Conservation (phyloP, 2,113 vertebrate genomes). For the Leptobrachium leishanense region DNA sequence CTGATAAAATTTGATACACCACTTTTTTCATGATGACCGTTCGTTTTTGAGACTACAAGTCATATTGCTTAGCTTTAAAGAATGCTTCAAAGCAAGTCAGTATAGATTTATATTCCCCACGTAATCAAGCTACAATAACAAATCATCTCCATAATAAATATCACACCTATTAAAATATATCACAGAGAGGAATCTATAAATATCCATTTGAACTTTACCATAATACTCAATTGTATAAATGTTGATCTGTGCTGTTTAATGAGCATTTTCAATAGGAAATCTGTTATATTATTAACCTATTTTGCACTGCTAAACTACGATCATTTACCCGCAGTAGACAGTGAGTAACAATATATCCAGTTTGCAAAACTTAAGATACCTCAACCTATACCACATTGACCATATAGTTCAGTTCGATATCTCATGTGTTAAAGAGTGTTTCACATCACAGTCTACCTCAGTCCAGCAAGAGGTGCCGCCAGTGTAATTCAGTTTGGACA, state of each 20-base stretch:
- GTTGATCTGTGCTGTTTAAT: constrained; percentile 2
- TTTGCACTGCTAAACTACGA: constrained; percentile 1
- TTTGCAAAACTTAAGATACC: not conserved
- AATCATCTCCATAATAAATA: constrained; percentile 27
- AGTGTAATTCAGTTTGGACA: no score
- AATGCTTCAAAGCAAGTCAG: constrained; percentile 15
- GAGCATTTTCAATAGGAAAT: constrained; percentile 12
- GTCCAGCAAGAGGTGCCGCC: no score
- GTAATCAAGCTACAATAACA: constrained; percentile 1
- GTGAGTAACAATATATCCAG: not conserved
- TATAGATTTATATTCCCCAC: constrained; percentile 8
- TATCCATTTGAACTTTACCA: constrained; percentile 8
- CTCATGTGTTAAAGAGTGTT: no score
- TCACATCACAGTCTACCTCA: no score
- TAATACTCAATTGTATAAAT: not conserved
- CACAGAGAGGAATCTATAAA: constrained; percentile 25
- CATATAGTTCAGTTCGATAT: no score
- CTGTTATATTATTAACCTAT: constrained; percentile 17
- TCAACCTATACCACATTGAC: no score
- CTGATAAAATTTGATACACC: constrained; percentile 25
- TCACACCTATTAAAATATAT: constrained; percentile 33
- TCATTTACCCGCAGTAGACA: not conserved
- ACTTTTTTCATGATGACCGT: constrained; percentile 24
- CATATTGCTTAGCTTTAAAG: constrained; percentile 18
- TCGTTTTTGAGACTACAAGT: constrained; percentile 2